Percentiles rank a stretch among this genome's conserved stretches.
Evolutionary conservation across 2,888 invertebrate species (phyloP).

Genomic region (Zygogramma bicolorata): DNA sequence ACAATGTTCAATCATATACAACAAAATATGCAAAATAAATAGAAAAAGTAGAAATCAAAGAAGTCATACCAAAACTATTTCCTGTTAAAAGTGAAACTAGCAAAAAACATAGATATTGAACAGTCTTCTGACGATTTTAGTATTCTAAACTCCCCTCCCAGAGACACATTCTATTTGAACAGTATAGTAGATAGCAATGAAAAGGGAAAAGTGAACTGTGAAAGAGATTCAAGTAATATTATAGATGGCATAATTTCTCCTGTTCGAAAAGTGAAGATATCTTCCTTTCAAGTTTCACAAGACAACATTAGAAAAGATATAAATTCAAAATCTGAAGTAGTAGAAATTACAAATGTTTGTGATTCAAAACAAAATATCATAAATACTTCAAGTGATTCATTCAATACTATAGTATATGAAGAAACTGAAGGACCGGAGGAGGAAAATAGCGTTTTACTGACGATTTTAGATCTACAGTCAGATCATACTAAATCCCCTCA

Average conservation of each 20-base stretch:
- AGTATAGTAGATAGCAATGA: neutral
- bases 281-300: neutral
- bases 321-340: neutral
- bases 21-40: slow-evolving; percentile 36
- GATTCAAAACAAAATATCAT: neutral
- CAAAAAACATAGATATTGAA: neutral
- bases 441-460: slow-evolving; percentile 2
- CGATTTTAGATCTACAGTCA: neutral
- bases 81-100: slow-evolving; percentile 24
- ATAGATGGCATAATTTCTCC: neutral
- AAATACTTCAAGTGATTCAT: neutral
- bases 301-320: neutral
- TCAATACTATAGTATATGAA: neutral
- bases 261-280: neutral
- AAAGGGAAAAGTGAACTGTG: neutral
- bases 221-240: neutral
- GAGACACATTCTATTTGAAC: slow-evolving; percentile 11
- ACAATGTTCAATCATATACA: slow-evolving; percentile 22
- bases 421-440: no score
- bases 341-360: neutral
- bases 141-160: slow-evolving; percentile 50
- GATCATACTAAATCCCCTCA: neutral
- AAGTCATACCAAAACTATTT: slow-evolving; percentile 52
- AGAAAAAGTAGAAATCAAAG: neutral
- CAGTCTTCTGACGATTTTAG: slow-evolving; percentile 18